Percentiles rank a stretch among this genome's conserved stretches.
Conservation (phyloP, 2,113 vertebrate genomes). For the Rhinolophus ferrumequinum region DNA sequence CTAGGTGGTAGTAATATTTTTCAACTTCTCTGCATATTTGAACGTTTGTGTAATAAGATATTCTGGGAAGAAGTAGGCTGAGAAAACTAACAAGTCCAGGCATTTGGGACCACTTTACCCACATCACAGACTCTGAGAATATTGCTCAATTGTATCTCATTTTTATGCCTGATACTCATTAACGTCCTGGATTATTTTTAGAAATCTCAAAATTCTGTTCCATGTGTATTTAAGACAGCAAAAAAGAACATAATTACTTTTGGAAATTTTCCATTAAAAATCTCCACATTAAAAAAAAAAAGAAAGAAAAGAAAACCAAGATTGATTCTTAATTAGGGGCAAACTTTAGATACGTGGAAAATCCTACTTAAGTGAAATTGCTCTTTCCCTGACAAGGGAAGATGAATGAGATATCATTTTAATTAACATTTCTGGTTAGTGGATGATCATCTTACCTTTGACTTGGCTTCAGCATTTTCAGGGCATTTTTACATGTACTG, state of each 20-base stretch:
- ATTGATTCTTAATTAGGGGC: slow-evolving; percentile 64
- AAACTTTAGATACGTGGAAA: slow-evolving; percentile 61
- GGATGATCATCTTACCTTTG: not conserved
- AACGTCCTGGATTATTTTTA: slow-evolving; percentile 65
- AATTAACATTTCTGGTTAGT: slow-evolving; percentile 38
- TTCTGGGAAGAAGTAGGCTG: not conserved
- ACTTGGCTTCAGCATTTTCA: not conserved
- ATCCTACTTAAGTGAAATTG: slow-evolving; percentile 19
- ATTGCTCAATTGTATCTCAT: not conserved
- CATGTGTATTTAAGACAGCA: slow-evolving; percentile 62
- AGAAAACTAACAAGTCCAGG: not conserved
- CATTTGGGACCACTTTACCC: not conserved
- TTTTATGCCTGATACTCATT: slow-evolving; percentile 57
- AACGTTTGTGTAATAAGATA: slow-evolving; percentile 35
- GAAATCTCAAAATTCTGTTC: slow-evolving; percentile 62
- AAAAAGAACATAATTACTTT: slow-evolving; percentile 64
- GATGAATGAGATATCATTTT: not conserved
- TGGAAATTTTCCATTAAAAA: slow-evolving; percentile 72
- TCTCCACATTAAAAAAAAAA: not conserved
- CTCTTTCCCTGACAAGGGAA: not conserved
- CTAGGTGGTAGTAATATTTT: not conserved
- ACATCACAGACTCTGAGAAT: not conserved
- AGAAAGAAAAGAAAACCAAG: not conserved
- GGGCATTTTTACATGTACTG: not conserved
- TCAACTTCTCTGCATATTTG: not conserved